Conservation (phyloP, 1,140 invertebrate genomes). For the Oncopodura yosiiana region DNA sequence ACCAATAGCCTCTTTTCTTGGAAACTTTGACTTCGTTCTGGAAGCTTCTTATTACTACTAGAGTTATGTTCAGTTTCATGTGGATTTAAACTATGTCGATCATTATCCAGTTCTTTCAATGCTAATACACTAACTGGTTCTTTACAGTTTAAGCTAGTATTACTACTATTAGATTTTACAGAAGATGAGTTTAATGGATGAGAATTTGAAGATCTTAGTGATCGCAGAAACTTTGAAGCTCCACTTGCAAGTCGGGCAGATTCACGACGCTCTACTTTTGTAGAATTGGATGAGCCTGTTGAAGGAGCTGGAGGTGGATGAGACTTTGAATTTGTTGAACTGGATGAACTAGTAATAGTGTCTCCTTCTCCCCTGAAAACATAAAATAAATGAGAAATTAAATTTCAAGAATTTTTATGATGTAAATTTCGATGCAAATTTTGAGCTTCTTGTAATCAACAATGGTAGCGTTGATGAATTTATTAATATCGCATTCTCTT, state of each 20-base stretch:
- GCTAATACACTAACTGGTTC: conserved; percentile 27
- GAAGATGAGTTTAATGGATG: conserved; percentile 27
- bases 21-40: conserved; percentile 38
- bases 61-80: conserved; percentile 27
- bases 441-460: too few species aligned
- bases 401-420: too few species aligned
- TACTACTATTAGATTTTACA: conserved; percentile 29
- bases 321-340: background rate
- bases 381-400: too few species aligned
- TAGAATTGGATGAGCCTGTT: too few species aligned
- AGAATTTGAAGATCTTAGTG: conserved; percentile 12
- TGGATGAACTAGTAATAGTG: too few species aligned
- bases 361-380: conserved; percentile 31
- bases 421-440: too few species aligned
- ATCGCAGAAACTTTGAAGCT: conserved; percentile 25
- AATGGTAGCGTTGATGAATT: too few species aligned
- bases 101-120: conserved; percentile 24
- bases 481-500: too few species aligned
- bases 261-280: conserved; percentile 25
- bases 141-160: too few species aligned
- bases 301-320: background rate
- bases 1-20: conserved; percentile 36
- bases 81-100: conserved; percentile 15
- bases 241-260: conserved; percentile 21
- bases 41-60: conserved; percentile 17